Conservation (phyloP, 2,113 vertebrate species). For the Chloropsis hardwickii region DNA sequence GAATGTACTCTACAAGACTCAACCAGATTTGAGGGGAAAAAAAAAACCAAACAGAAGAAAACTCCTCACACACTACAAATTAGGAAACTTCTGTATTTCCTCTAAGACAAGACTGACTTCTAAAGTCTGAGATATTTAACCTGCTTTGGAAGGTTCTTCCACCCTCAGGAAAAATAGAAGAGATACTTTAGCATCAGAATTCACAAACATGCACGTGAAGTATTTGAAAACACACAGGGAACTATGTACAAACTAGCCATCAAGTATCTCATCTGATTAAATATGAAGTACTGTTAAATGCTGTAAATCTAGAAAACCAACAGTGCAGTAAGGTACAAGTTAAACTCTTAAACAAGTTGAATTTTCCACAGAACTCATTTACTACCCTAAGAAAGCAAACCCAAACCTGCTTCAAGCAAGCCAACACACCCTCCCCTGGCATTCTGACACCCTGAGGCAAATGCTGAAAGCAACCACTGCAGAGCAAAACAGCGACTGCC, state of each 20-base stretch:
- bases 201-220: background rate
- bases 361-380: background rate
- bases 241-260: background rate
- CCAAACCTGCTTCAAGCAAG: background rate
- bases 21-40: background rate
- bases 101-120: background rate
- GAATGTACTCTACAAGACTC: background rate
- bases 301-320: background rate
- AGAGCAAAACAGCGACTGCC: fast-evolving
- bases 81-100: background rate
- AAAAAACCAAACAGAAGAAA: background rate
- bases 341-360: background rate
- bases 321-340: background rate
- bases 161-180: background rate
- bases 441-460: background rate
- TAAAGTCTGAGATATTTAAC: background rate
- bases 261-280: background rate
- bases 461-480: background rate
- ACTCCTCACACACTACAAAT: background rate
- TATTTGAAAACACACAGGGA: background rate
- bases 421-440: background rate
- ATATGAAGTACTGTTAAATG: background rate
- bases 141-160: background rate
- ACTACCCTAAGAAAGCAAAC: background rate
- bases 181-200: background rate